Evolutionary conservation across 2,113 vertebrate species (phyloP).

Genomic region (Phrynosoma platyrhinos): DNA sequence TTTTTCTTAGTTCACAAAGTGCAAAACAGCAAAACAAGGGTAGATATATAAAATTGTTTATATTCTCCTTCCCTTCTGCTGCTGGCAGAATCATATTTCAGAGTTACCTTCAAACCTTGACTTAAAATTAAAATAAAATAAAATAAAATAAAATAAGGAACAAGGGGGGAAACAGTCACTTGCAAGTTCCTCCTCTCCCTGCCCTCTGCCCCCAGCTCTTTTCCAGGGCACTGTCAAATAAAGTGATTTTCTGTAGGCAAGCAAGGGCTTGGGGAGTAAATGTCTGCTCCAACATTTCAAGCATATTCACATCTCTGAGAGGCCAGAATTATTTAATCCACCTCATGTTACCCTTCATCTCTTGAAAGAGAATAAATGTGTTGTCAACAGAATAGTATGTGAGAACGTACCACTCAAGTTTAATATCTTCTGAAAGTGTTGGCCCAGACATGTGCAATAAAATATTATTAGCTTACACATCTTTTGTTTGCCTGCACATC

Average conservation of each 20-base stretch:
- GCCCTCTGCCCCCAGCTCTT: constrained; percentile 5
- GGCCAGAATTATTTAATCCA: constrained; percentile 37
- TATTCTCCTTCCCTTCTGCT: not conserved
- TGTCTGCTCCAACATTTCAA: not conserved
- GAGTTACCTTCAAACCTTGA: constrained; percentile 14
- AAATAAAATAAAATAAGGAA: not conserved
- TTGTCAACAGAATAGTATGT: rapidly evolving
- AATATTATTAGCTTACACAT: not conserved
- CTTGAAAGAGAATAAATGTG: constrained; percentile 19
- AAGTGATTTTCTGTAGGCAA: constrained; percentile 48
- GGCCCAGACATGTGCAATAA: not conserved
- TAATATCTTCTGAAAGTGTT: not conserved
- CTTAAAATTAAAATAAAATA: too few species aligned
- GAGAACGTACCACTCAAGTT: constrained; percentile 10
- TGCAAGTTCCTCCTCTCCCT: constrained; percentile 36
- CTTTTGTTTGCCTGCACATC: not conserved
- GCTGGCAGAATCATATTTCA: constrained; percentile 30
- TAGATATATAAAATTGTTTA: constrained; percentile 26
- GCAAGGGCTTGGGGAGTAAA: constrained; percentile 35
- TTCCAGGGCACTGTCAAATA: not conserved
- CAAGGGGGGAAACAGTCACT: not conserved
- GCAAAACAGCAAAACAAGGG: constrained; percentile 21
- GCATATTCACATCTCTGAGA: constrained; percentile 16
- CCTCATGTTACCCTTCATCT: constrained; percentile 3
- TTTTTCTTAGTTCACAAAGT: constrained; percentile 14